These are phyloP conservation scores for Brachionus asplanchnoidis DNA, from an alignment of 1,140 invertebrate genomes.

Conservation along the genomic window DNA sequence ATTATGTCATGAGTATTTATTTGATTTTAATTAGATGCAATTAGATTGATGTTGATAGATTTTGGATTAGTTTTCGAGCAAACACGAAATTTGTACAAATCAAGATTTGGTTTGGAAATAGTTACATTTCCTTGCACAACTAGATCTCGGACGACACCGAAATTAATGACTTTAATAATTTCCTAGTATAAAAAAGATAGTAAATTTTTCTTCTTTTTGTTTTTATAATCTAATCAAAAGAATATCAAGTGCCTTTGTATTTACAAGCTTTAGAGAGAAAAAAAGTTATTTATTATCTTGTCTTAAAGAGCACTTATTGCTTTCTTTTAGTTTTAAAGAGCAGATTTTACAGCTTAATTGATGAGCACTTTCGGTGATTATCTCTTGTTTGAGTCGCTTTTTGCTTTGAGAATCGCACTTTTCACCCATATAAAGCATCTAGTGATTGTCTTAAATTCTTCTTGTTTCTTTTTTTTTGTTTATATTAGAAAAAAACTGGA, in stretches of 20 bases:
- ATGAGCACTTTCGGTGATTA: constrained; percentile 10
- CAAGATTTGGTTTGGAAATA: neutral
- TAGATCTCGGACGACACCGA: constrained; percentile 1
- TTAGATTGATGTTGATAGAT: constrained; percentile 6
- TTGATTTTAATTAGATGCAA: constrained; percentile 14
- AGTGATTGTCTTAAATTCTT: neutral
- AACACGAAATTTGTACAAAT: constrained; percentile 8
- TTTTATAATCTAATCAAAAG: constrained; percentile 39
- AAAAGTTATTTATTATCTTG: neutral
- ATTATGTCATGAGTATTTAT: constrained; percentile 29
- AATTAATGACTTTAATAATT: constrained; percentile 26
- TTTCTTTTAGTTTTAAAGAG: constrained; percentile 5
- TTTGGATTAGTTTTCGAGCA: neutral
- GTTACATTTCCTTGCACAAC: neutral
- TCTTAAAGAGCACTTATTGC: neutral
- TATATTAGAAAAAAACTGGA: neutral
- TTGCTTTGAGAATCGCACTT: neutral
- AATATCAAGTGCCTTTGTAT: constrained; percentile 6
- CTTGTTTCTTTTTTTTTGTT: neutral
- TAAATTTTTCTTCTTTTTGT: neutral
- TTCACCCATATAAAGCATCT: neutral
- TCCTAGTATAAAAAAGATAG: neutral
- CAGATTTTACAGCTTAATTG: neutral
- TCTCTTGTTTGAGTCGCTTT: neutral
- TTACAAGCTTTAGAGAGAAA: neutral